Evolutionary conservation across 2,797 vertebrate species (phyloP), one percentile per base, ranked within the genome.

Genomic region (Danionella dracula): DNA sequence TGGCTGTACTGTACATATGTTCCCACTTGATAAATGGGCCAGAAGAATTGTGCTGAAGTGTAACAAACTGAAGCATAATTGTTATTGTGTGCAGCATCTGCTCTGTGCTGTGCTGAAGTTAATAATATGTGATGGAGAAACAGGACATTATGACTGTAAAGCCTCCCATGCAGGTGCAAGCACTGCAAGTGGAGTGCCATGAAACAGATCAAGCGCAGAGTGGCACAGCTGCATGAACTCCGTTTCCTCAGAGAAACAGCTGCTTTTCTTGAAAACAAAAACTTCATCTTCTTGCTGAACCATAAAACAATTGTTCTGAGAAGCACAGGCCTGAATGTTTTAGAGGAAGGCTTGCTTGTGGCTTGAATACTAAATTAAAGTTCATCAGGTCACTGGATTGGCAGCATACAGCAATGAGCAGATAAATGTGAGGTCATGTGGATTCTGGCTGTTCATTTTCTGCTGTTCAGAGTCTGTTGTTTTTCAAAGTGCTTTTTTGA

Each of bases 401-500:
- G 48, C 21, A 56, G 49, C 38, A 55, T 50, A 40, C 76, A 84
- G 66, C 71, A 79, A 79, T 74, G 75, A 71, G 76, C 70, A 67
- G 77, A 82, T 79, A 76, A 58, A 83, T 84, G 63, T 72, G 77
- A 84, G 74, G 77, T 31, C 75, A 85, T 78, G 75, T 77, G 60
- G 55, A 67, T 78, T 53, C 68, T 74, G 68, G 63, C 34, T 68
- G 81, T 84, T 73, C 76, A 76, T 74, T 76, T 77, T 59, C 75
- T 78, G 73, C 72, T 74, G 72, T n/a, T n/a, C n/a, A 81, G 77
- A 81, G 73, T 53, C 78, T 85, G 86, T 85, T 81, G 83, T 85
- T 86, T 86, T 83, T 69, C 61, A 66, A 77, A 78, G 72, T 78
- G 19, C 63, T 76, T 82, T 82, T 68, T 63, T 77, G 75, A 82